Evolutionary conservation across 92 coral and sea anemone species (phyloP).

Genomic region (Siderastrea radians): DNA sequence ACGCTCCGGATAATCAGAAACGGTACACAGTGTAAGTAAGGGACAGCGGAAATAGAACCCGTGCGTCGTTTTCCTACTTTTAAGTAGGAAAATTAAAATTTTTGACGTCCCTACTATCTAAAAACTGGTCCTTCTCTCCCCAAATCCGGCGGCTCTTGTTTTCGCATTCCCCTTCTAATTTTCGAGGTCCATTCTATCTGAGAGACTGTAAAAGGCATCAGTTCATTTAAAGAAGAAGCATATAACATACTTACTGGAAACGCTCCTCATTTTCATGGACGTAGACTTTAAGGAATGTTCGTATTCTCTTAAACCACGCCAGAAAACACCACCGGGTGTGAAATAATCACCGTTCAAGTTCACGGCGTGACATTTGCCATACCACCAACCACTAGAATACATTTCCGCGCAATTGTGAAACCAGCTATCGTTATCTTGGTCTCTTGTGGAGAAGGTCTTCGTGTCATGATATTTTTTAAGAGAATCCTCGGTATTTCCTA

Average conservation of each 20-base stretch:
- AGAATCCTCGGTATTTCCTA: background rate
- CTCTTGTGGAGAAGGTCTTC: background rate
- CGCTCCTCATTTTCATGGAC: constrained; percentile 15
- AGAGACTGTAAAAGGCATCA: too few species aligned
- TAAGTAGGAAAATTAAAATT: too few species aligned
- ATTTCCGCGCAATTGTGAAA: background rate
- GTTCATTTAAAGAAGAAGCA: too few species aligned
- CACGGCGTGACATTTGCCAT: background rate
- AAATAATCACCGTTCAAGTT: constrained; percentile 1
- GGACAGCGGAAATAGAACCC: too few species aligned
- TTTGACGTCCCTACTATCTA: too few species aligned
- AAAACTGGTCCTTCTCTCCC: too few species aligned
- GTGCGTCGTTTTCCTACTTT: too few species aligned
- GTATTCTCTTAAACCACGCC: background rate
- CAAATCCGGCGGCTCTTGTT: too few species aligned
- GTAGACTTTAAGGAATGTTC: background rate
- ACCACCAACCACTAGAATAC: constrained; percentile 5
- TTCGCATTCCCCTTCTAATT: too few species aligned
- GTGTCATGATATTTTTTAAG: background rate
- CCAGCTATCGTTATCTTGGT: background rate
- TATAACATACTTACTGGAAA: constrained; percentile 2
- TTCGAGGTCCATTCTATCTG: too few species aligned
- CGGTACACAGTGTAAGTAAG: too few species aligned
- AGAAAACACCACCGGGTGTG: background rate
- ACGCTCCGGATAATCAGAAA: too few species aligned